These are phyloP conservation scores for Ambastaia sidthimunki DNA, from an alignment of 2,797 vertebrate genomes.

Conservation along the genomic window DNA sequence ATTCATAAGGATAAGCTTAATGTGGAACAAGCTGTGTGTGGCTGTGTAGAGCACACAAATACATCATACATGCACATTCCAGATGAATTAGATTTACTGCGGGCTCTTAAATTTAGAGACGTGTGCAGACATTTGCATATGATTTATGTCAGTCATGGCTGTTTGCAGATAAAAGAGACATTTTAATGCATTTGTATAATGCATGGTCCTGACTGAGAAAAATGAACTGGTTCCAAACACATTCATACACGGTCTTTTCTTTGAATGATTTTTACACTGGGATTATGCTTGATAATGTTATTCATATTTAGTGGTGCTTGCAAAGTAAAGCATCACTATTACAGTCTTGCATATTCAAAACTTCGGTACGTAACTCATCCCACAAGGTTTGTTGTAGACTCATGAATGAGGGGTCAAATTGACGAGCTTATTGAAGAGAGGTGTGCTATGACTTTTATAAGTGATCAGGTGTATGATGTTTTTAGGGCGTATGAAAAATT, in stretches of 20 bases:
- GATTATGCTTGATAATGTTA: background rate
- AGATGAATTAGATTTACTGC: constrained; percentile 10
- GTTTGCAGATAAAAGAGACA: constrained; percentile 27
- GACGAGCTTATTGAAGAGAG: too few species aligned
- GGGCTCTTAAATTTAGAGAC: constrained; percentile 7
- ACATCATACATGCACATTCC: constrained; percentile 2
- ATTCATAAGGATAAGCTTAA: background rate
- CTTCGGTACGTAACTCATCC: too few species aligned
- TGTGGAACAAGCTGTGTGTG: background rate
- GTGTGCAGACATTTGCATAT: constrained; percentile 27
- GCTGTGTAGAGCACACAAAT: background rate
- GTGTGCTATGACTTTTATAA: too few species aligned
- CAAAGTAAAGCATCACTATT: too few species aligned
- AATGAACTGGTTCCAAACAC: background rate
- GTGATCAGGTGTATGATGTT: too few species aligned
- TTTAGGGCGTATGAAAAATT: too few species aligned
- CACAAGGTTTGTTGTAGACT: too few species aligned
- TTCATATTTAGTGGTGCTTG: background rate
- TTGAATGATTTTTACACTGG: background rate
- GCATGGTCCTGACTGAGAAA: constrained; percentile 9
- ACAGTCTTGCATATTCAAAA: too few species aligned
- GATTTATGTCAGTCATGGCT: constrained; percentile 41
- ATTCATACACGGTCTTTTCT: background rate
- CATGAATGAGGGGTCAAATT: too few species aligned
- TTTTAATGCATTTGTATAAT: constrained; percentile 30